These are phyloP conservation scores for Pachyuromys duprasi DNA, from an alignment of 2,797 vertebrate species.

Conservation along the genomic window DNA sequence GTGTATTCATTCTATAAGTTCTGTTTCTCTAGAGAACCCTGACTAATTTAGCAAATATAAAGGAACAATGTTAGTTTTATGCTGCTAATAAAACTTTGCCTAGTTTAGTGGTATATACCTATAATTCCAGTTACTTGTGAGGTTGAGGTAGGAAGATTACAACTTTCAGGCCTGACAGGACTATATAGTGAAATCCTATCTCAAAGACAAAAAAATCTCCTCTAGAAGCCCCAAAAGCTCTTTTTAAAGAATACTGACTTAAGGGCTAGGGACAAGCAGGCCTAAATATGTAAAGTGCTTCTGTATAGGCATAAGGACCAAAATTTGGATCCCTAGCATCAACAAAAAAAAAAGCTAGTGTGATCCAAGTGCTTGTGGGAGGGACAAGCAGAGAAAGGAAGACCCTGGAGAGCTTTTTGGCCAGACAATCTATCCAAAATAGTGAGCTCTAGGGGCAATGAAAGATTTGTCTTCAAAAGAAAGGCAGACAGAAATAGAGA, in stretches of 20 bases:
- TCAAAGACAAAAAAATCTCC: neutral
- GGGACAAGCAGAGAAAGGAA: neutral
- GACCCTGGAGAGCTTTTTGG: neutral
- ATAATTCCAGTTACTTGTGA: neutral
- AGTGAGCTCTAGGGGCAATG: neutral
- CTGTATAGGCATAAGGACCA: neutral
- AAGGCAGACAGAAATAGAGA: neutral
- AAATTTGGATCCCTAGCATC: neutral
- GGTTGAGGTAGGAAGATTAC: neutral
- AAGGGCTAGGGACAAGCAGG: neutral
- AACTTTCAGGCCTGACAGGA: neutral
- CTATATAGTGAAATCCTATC: neutral
- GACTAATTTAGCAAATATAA: conserved; percentile 8
- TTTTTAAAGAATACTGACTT: conserved; percentile 29
- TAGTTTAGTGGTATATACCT: neutral
- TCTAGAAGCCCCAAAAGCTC: neutral
- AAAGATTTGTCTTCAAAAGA: neutral
- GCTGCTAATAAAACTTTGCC: conserved; percentile 12
- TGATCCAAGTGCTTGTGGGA: neutral
- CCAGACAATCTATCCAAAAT: neutral
- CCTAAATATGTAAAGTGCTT: neutral
- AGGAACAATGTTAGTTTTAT: conserved; percentile 1
- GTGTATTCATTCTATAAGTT: neutral
- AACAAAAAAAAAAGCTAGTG: neutral
- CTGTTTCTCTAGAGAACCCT: neutral